Evolutionary conservation across 2,888 invertebrate genomes (phyloP).

Genomic region (Beris chalybata): DNA sequence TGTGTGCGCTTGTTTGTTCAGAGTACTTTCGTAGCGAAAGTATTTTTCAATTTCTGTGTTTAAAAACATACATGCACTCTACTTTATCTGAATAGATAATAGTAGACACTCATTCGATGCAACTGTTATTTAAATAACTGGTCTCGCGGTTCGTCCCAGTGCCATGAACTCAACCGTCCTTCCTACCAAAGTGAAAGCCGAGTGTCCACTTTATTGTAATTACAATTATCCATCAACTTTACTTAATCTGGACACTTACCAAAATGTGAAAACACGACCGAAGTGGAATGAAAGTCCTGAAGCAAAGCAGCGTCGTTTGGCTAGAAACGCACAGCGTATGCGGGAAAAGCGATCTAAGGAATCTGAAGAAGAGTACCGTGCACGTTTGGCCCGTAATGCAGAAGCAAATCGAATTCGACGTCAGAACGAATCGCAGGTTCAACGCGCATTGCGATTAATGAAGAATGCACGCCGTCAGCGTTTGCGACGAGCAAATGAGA

Average conservation of each 20-base stretch:
- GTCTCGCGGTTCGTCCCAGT: not conserved
- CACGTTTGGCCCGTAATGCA: constrained; percentile 53
- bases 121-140: too few species aligned
- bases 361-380: constrained; percentile 55
- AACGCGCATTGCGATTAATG: constrained; percentile 56
- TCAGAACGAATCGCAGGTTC: constrained; percentile 56
- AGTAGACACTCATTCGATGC: too few species aligned
- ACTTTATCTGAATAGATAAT: too few species aligned
- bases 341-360: constrained; percentile 55
- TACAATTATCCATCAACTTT: constrained; percentile 41
- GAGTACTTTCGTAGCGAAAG: constrained; percentile 24
- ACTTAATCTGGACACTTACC: constrained; percentile 43
- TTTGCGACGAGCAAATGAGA: constrained; percentile 53
- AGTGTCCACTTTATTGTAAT: constrained; percentile 39
- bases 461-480: constrained; percentile 56
- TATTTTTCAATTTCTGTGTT: not conserved
- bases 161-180: constrained; percentile 19
- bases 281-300: constrained; percentile 56
- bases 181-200: constrained; percentile 33
- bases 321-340: constrained; percentile 56
- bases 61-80: too few species aligned
- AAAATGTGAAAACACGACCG: constrained; percentile 45
- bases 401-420: constrained; percentile 55
- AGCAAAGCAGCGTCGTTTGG: constrained; percentile 53
- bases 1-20: constrained; percentile 44